Percentiles rank a stretch among this genome's conserved stretches.
phyloP scores from a whole-genome alignment of 2,113 vertebrate species.

The Phrynocephalus versicolor region DNA sequence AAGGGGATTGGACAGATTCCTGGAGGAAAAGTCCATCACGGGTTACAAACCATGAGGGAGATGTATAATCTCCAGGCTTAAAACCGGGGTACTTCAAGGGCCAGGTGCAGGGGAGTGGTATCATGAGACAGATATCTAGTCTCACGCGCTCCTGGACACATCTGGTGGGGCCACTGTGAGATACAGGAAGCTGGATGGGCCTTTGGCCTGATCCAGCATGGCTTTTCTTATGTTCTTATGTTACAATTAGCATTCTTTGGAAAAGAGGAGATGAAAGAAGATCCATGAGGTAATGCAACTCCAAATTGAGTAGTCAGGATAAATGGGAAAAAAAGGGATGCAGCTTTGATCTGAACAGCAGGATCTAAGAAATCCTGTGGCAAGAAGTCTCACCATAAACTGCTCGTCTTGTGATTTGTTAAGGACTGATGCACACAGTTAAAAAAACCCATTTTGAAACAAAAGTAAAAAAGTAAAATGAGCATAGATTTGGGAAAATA shows the following conservation, averaged over 20 bases:
- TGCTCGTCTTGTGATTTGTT: not conserved
- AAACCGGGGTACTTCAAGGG: too few relatives aligned
- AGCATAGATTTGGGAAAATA: not conserved
- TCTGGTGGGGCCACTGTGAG: too few relatives aligned
- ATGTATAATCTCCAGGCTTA: too few relatives aligned
- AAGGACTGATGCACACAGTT: not conserved
- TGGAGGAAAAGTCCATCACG: too few relatives aligned
- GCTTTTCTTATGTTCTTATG: too few relatives aligned
- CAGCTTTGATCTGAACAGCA: not conserved
- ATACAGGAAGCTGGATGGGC: too few relatives aligned
- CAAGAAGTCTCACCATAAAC: not conserved
- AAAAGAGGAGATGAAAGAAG: slow-evolving; percentile 26
- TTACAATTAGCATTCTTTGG: slow-evolving; percentile 6
- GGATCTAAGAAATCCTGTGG: not conserved
- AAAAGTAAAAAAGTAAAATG: not conserved
- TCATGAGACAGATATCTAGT: too few relatives aligned
- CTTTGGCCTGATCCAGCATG: too few relatives aligned
- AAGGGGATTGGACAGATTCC: too few relatives aligned
- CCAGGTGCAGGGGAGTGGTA: too few relatives aligned
- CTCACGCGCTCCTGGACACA: too few relatives aligned
- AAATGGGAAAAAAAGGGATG: not conserved
- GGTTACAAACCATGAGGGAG: too few relatives aligned
- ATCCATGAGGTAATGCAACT: not conserved
- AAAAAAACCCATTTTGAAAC: not conserved
- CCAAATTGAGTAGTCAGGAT: not conserved